Conservation (phyloP, 1,140 invertebrate species). For the Bombus pyrosoma region DNA sequence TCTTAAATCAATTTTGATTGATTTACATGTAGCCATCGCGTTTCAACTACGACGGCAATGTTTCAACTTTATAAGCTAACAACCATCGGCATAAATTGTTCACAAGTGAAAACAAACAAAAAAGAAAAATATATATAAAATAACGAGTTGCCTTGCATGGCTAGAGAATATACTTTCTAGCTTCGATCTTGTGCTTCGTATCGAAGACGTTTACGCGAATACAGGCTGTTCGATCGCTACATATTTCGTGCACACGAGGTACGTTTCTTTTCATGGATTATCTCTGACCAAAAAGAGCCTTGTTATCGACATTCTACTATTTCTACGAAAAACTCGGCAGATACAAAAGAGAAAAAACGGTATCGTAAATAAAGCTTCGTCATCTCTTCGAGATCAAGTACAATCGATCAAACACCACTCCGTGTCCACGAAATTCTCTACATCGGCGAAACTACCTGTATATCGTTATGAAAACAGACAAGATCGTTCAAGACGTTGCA, state of each 20-base stretch:
- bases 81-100: conserved; percentile 61
- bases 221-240: background rate
- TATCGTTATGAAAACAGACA: background rate
- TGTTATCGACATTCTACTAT: background rate
- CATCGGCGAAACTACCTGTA: background rate
- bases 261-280: background rate
- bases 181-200: conserved; percentile 17
- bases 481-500: conserved; percentile 13
- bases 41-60: conserved; percentile 41
- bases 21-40: conserved; percentile 64
- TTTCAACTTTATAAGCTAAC: conserved; percentile 42
- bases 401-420: background rate
- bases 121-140: conserved; percentile 45
- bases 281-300: background rate
- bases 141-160: conserved; percentile 48
- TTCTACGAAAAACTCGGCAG: background rate
- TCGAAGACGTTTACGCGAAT: conserved; percentile 1
- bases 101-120: conserved; percentile 53
- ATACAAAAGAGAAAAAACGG: background rate
- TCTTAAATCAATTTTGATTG: conserved; percentile 77
- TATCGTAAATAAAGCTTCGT: conserved; percentile 9
- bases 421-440: conserved; percentile 25
- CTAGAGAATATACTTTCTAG: conserved; percentile 39
- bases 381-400: conserved; percentile 20
- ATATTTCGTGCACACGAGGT: conserved; percentile 6